Evolutionary conservation across 2,888 invertebrate species (phyloP).

Genomic region (Eupithecia dodoneata): DNA sequence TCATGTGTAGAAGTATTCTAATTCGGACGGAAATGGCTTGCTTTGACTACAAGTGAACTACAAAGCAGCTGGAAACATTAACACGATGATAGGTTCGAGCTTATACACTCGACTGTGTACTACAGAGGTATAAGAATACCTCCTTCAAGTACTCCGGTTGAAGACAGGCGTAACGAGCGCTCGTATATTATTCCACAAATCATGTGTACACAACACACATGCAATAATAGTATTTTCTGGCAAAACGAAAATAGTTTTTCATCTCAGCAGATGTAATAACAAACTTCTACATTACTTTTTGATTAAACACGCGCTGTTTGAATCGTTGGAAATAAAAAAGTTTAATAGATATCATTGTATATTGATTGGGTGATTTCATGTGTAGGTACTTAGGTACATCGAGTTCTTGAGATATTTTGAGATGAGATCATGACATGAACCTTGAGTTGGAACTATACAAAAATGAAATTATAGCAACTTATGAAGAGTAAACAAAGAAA

Average conservation of each 20-base stretch:
- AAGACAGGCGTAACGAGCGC: conserved; percentile 34
- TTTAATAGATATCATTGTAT: too few species aligned
- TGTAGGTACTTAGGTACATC: too few species aligned
- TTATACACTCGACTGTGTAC: background rate
- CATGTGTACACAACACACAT: background rate
- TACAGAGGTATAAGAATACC: background rate
- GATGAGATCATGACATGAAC: too few species aligned
- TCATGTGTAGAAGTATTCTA: background rate
- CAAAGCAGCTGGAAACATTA: background rate
- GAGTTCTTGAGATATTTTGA: too few species aligned
- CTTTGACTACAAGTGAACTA: background rate
- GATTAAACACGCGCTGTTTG: background rate
- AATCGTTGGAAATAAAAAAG: background rate
- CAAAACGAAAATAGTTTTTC: conserved; percentile 12
- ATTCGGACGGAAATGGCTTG: background rate
- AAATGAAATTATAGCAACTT: too few species aligned
- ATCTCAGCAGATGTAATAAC: background rate
- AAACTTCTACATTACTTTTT: conserved; percentile 5
- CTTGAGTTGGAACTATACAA: too few species aligned
- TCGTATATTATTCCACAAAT: conserved; percentile 39
- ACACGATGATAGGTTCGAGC: background rate
- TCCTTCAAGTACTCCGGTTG: background rate
- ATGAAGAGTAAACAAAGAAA: too few species aligned
- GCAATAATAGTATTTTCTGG: conserved; percentile 10
- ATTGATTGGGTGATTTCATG: too few species aligned